Evolutionary conservation across 2,888 invertebrate species (phyloP), one percentile per base, ranked within the genome.

Genomic region (Eurytoma adleriae): DNA sequence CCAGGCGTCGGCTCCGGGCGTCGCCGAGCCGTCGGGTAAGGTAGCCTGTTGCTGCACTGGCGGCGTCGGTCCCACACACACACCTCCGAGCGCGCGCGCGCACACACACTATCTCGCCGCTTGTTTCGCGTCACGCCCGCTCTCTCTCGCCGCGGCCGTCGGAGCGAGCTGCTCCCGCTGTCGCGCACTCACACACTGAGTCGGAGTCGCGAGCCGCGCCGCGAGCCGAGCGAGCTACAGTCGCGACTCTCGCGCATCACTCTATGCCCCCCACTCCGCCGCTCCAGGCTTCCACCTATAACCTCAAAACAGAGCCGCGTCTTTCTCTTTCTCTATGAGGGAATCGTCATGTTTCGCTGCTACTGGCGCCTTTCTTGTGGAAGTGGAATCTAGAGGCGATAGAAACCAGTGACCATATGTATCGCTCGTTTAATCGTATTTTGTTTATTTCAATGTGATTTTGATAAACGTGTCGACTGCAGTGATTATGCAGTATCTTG

Each of bases 141-240:
- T 70, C 70, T 57, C 18, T 70, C 70, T 30, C 40, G 18, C 10
- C 70, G 40, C 20, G 7, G 40, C 57, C 2, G 24, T 24, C 24
- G 24, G 24, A 24, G 24, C 40, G 30, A n/a, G 54, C 14, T 54
- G 54, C 54, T 54, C 3, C n/a, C 40, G n/a, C 67, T 50, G 12
- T 2, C 12, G 67, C 50, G 50, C 20, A 4, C 50, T 18, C 20
- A 48, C 10, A 13, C 14, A 54, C 82, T 24, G 84, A 84, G 71
- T 54, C n/a, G 64, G 57, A 77, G 72, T 50, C 71, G 80, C 52
- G 13, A 16, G 52, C 73, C 85, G 85, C 85, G 85, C 86, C 84
- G 73, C 81, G 80, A 76, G n/a, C 13, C n/a, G 54, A 1, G 54
- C n/a, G 54, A n/a, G 54, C 16, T 14, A n/a, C 54, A 52, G 3